A percentile compares a stretch with the other conserved stretches of the same genome.
phyloP scores from a whole-genome alignment of 2,113 vertebrate species.

The Triplophysa rosa region DNA sequence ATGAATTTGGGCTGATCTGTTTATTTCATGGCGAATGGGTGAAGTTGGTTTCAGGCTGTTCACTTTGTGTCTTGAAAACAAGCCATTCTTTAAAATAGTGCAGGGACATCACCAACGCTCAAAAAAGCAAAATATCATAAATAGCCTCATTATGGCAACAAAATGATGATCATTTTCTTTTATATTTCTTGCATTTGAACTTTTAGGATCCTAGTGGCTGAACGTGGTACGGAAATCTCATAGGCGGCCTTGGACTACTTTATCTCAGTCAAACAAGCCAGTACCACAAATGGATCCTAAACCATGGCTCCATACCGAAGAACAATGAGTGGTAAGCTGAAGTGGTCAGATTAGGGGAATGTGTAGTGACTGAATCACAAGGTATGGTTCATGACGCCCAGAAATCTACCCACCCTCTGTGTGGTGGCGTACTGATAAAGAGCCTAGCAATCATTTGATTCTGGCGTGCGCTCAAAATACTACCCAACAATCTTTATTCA shows the following conservation, averaged over 20 bases:
- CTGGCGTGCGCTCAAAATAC: conserved; percentile 50
- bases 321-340: conserved; percentile 69
- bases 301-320: conserved; percentile 59
- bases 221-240: conserved; percentile 11
- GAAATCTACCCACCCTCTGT: conserved; percentile 55
- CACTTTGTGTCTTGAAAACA: no score
- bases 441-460: conserved; percentile 54
- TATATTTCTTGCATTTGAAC: conserved; percentile 13
- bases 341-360: conserved; percentile 61
- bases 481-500: conserved; percentile 28
- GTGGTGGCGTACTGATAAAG: conserved; percentile 45
- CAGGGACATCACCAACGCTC: background rate
- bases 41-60: background rate
- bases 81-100: background rate
- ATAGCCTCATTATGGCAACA: background rate
- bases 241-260: conserved; percentile 48
- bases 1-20: background rate
- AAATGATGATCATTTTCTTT: background rate
- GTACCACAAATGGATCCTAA: conserved; percentile 62
- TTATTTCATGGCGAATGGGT: no score
- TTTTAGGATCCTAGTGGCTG: conserved; percentile 11
- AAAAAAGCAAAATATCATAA: background rate
- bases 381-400: conserved; percentile 54
- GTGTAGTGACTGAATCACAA: conserved; percentile 57
- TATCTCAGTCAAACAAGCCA: conserved; percentile 68